phyloP scores from a whole-genome alignment of 2,797 vertebrate species.

The Epinephelus malabaricus region DNA sequence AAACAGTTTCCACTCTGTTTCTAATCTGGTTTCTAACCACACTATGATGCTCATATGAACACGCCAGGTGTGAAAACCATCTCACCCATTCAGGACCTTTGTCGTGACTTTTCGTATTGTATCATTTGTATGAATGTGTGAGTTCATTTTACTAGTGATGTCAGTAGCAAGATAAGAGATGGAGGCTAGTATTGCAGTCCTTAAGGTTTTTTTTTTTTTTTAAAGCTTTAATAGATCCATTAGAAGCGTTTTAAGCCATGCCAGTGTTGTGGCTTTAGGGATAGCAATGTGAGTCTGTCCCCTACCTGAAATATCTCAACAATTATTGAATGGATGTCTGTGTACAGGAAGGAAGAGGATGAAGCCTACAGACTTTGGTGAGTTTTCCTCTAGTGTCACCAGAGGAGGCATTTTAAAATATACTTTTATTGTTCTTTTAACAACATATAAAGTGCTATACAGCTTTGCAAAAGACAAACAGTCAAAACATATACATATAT shows the following conservation, averaged over 20 bases:
- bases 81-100: conserved; percentile 33
- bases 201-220: background rate
- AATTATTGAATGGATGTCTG: no score
- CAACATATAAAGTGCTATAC: no score
- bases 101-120: background rate
- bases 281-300: background rate
- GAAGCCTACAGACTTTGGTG: background rate
- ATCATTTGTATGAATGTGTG: background rate
- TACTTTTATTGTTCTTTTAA: no score
- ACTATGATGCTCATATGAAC: conserved; percentile 18
- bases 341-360: background rate
- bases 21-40: conserved; percentile 45
- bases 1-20: conserved; percentile 13
- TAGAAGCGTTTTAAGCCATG: background rate
- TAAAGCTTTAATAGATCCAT: no score
- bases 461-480: no score
- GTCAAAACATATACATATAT: no score
- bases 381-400: background rate
- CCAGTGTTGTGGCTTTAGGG: background rate
- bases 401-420: no score
- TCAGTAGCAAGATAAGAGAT: background rate
- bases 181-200: background rate
- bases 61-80: conserved; percentile 50
- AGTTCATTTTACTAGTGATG: background rate
- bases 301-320: background rate